Percentiles rank a stretch among this genome's conserved stretches.
These are phyloP conservation scores for Lamellibrachia satsuma DNA, from an alignment of 2,888 invertebrate species.

Conservation along the genomic window DNA sequence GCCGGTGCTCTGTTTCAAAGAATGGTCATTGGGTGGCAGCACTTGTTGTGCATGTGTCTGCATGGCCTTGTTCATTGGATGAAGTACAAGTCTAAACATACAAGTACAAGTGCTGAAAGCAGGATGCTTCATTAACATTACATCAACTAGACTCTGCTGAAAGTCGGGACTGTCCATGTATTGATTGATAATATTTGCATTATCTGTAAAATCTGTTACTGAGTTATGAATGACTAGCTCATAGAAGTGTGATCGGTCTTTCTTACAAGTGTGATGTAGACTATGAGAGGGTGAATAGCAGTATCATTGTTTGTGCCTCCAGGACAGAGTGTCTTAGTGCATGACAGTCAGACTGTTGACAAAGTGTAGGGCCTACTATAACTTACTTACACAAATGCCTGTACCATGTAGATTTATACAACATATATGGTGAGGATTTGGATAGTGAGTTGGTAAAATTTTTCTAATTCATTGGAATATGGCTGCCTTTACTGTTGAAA, in stretches of 20 bases:
- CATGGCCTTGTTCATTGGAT: background rate
- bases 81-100: background rate
- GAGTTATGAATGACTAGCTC: background rate
- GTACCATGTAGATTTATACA: background rate
- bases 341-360: background rate
- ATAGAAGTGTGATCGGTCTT: background rate
- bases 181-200: background rate
- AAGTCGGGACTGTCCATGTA: background rate
- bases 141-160: background rate
- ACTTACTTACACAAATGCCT: background rate
- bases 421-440: background rate
- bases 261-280: background rate
- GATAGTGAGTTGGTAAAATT: background rate
- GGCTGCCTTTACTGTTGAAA: background rate
- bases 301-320: background rate
- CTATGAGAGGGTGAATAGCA: background rate
- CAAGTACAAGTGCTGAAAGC: background rate
- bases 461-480: background rate
- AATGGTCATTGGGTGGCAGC: slow-evolving; percentile 1
- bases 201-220: background rate
- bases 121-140: background rate
- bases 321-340: background rate
- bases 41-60: background rate
- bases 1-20: background rate
- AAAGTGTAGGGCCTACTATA: background rate